Conservation (phyloP, 2,888 invertebrate species). For the Diabrotica balteata region DNA sequence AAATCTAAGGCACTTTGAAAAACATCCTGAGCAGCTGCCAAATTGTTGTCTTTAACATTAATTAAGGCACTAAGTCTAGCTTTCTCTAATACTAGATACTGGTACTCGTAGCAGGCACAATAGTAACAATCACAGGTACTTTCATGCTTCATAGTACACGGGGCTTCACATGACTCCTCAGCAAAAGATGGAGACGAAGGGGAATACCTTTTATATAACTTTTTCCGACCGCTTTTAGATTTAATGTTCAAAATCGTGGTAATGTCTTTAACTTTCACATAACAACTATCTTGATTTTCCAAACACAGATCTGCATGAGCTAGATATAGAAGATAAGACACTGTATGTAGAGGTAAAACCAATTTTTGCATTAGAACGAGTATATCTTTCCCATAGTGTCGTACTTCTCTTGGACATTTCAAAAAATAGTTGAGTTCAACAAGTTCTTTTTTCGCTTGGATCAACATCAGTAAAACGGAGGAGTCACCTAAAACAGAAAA, state of each 20-base stretch:
- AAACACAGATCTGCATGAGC: constrained; percentile 50
- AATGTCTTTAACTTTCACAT: constrained; percentile 48
- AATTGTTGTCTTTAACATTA: constrained; percentile 38
- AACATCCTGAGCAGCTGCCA: constrained; percentile 35
- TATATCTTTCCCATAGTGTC: constrained; percentile 46
- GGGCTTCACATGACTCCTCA: constrained; percentile 40
- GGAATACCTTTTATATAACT: constrained; percentile 8
- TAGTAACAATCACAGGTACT: constrained; percentile 46
- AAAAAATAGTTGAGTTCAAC: constrained; percentile 44
- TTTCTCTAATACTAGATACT: constrained; percentile 43
- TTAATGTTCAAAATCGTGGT: constrained; percentile 46
- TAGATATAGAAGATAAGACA: constrained; percentile 46
- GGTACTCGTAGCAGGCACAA: constrained; percentile 48
- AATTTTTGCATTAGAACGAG: constrained; percentile 49
- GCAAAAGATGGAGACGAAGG: constrained; percentile 44
- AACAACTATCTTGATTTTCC: constrained; percentile 48
- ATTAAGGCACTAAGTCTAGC: constrained; percentile 44
- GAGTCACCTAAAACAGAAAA: constrained; percentile 32
- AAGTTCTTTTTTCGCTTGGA: constrained; percentile 47
- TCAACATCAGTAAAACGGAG: constrained; percentile 36
- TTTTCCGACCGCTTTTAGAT: constrained; percentile 11
- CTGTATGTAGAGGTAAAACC: constrained; percentile 49
- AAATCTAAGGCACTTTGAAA: constrained; percentile 40
- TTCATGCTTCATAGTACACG: constrained; percentile 43
- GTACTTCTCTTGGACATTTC: constrained; percentile 49